phyloP scores from a whole-genome alignment of 35 echinoderm and acorn worm genomes.

The Holothuria glaberrima region DNA sequence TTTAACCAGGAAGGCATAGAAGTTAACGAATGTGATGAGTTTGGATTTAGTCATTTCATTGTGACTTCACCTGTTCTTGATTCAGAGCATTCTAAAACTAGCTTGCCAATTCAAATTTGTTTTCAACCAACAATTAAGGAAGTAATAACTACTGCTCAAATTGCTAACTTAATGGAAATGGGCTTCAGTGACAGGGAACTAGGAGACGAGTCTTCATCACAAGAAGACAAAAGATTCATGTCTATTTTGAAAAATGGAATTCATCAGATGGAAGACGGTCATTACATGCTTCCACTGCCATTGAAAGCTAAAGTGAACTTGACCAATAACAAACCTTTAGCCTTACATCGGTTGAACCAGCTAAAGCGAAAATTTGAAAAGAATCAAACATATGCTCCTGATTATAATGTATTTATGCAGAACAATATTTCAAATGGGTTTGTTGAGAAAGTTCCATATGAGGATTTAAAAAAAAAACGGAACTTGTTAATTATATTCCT shows the following conservation, averaged over 20 bases:
- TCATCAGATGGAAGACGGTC: neutral
- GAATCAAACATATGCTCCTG: neutral
- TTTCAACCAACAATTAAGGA: too few species aligned
- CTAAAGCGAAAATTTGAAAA: conserved; percentile 1
- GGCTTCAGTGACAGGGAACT: too few species aligned
- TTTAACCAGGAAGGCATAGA: too few species aligned
- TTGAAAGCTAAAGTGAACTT: conserved; percentile 7
- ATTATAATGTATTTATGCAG: conserved; percentile 5
- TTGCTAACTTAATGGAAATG: too few species aligned
- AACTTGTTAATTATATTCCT: conserved; percentile 8
- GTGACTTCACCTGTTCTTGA: too few species aligned
- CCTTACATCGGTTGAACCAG: conserved; percentile 2
- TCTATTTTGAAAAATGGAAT: neutral
- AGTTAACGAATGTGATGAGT: too few species aligned
- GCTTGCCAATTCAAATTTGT: too few species aligned
- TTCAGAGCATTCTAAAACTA: too few species aligned
- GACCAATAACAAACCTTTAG: neutral
- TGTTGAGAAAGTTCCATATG: neutral
- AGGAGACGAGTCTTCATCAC: too few species aligned
- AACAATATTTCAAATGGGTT: neutral
- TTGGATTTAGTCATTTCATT: too few species aligned
- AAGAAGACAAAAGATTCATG: conserved; percentile 4
- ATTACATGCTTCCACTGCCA: conserved; percentile 16
- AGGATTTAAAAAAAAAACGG: neutral
- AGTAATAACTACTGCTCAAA: too few species aligned